phyloP scores from a whole-genome alignment of 2,888 invertebrate species.

The Neocrepidodera transversa region DNA sequence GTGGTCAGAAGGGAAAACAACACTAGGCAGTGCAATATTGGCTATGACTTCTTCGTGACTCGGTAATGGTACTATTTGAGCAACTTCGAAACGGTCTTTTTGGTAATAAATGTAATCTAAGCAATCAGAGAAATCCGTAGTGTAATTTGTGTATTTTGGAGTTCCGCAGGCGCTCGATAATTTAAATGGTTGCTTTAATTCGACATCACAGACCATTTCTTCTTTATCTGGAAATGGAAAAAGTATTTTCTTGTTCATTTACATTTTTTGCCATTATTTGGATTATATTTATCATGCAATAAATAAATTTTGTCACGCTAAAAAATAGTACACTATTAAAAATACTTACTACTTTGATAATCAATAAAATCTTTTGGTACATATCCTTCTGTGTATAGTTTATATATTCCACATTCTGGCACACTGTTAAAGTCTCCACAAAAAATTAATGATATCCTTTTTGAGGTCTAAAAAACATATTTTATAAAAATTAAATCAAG shows the following conservation, averaged over 20 bases:
- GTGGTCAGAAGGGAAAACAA: constrained; percentile 93
- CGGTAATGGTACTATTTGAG: constrained; percentile 82
- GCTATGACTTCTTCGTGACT: constrained; percentile 76
- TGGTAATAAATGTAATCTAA: constrained; percentile 93
- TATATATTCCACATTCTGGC: constrained; percentile 84
- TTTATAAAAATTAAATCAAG: no score
- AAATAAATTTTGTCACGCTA: no score
- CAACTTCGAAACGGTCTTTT: constrained; percentile 67
- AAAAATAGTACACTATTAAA: no score
- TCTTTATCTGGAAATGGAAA: constrained; percentile 64
- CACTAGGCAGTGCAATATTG: constrained; percentile 84
- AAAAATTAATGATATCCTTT: constrained; percentile 73
- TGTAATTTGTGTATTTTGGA: constrained; percentile 87
- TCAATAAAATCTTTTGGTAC: constrained; percentile 72
- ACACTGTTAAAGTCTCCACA: constrained; percentile 95
- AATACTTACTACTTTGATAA: constrained; percentile 78
- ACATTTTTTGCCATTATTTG: no score
- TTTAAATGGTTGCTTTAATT: constrained; percentile 69
- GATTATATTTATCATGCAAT: no score
- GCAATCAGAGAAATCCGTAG: constrained; percentile 82
- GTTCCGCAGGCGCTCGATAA: constrained; percentile 85
- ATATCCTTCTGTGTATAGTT: constrained; percentile 75
- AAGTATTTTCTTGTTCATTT: no score
- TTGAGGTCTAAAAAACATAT: constrained; percentile 46
- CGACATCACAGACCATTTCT: constrained; percentile 71